phyloP scores from a whole-genome alignment of 2,797 vertebrate genomes.

The Oreonectes daqikongensis region DNA sequence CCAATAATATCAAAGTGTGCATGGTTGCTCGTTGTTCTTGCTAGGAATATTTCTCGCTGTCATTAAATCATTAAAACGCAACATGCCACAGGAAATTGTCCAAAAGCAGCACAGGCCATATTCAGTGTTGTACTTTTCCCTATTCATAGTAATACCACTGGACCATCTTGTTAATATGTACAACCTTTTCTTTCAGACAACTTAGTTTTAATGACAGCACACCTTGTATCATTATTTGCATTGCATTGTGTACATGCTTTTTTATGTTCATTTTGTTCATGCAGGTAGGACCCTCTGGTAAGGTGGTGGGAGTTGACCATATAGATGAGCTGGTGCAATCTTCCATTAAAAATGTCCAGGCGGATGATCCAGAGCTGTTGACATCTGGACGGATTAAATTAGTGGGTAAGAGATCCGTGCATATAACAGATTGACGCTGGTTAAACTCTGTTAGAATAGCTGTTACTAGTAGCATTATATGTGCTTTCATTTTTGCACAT shows the following conservation, averaged over 20 bases:
- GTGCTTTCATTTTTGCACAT: background rate
- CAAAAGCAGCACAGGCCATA: too few relatives aligned
- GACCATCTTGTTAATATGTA: too few relatives aligned
- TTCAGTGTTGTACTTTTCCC: too few relatives aligned
- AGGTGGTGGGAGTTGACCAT: conserved; percentile 88
- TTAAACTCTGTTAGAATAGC: background rate
- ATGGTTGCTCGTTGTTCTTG: too few relatives aligned
- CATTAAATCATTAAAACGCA: too few relatives aligned
- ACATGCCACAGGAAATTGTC: too few relatives aligned
- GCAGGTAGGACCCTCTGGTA: conserved; percentile 82
- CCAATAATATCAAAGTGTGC: too few relatives aligned
- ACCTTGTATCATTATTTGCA: too few relatives aligned
- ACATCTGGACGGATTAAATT: conserved; percentile 82
- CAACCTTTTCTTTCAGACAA: too few relatives aligned
- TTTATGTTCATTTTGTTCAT: background rate
- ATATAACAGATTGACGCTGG: background rate
- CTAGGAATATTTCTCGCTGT: too few relatives aligned
- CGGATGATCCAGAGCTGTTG: conserved; percentile 82
- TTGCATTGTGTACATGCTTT: background rate
- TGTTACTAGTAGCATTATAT: background rate
- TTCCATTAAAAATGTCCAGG: conserved; percentile 81
- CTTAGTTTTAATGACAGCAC: too few relatives aligned
- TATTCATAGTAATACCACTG: too few relatives aligned
- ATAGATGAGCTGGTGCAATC: conserved; percentile 85
- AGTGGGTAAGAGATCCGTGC: conserved; percentile 73